Percentiles rank a stretch among this genome's conserved stretches.
Evolutionary conservation across 2,113 vertebrate genomes (phyloP).

Genomic region (Mellivora capensis): DNA sequence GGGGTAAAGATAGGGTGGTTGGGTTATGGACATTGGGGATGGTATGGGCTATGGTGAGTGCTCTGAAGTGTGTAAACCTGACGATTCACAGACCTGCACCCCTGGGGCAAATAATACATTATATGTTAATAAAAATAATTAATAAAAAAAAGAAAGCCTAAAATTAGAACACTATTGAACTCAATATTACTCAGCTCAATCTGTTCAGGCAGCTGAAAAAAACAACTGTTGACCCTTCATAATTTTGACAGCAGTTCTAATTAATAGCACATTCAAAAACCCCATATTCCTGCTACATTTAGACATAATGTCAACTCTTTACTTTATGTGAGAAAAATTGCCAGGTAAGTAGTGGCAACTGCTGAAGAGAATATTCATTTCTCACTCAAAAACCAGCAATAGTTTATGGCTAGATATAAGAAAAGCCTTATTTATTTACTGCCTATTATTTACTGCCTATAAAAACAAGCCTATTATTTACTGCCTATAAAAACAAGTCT

Average conservation of each 20-base stretch:
- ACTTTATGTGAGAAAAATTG: background rate
- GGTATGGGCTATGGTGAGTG: too few species aligned
- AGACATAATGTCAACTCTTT: slow-evolving; percentile 35
- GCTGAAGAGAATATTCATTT: background rate
- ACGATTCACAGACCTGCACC: too few species aligned
- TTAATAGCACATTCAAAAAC: background rate
- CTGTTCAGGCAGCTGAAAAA: background rate
- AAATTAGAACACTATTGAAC: background rate
- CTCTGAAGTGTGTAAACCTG: too few species aligned
- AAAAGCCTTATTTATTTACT: slow-evolving; percentile 50
- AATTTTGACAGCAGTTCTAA: background rate
- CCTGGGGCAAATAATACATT: too few species aligned
- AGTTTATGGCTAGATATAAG: slow-evolving; percentile 38
- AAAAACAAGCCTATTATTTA: too few species aligned
- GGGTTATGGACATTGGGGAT: too few species aligned
- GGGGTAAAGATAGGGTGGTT: too few species aligned
- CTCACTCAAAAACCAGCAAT: slow-evolving; percentile 12
- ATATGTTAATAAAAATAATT: too few species aligned
- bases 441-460: slow-evolving; percentile 56
- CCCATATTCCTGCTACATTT: slow-evolving; percentile 14
- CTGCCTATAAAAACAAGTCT: slow-evolving; percentile 56
- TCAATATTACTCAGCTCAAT: background rate
- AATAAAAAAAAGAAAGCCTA: background rate
- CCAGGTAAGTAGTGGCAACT: slow-evolving; percentile 16
- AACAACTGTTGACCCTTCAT: background rate